Evolutionary conservation across 2,888 invertebrate genomes (phyloP).

Genomic region (Aphrophora alni): DNA sequence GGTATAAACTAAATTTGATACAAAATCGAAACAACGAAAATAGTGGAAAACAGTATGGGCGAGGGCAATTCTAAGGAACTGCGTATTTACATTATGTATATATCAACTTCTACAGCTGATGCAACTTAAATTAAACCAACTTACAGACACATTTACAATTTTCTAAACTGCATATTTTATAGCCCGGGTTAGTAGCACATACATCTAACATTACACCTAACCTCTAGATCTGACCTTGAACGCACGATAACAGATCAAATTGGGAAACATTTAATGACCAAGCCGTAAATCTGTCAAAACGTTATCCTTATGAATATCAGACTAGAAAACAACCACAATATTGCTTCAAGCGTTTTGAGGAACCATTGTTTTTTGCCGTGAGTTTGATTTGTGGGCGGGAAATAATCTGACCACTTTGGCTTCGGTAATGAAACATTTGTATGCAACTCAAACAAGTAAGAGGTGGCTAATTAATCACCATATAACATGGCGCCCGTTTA

Average conservation of each 20-base stretch:
- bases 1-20: too few species aligned
- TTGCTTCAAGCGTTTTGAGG: background rate
- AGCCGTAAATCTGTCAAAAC: background rate
- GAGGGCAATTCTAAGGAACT: too few species aligned
- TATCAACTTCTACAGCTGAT: too few species aligned
- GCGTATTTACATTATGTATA: too few species aligned
- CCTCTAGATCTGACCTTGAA: background rate
- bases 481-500: background rate
- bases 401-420: background rate
- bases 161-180: too few species aligned
- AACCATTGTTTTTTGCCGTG: background rate
- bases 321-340: background rate
- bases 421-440: background rate
- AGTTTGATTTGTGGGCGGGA: background rate
- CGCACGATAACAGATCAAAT: background rate
- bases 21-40: too few species aligned
- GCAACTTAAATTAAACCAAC: too few species aligned
- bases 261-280: background rate
- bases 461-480: background rate
- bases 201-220: too few species aligned
- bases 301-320: background rate
- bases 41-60: too few species aligned
- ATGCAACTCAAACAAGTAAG: background rate
- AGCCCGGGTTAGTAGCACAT: too few species aligned
- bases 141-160: too few species aligned